Evolutionary conservation across 2,797 vertebrate species (phyloP), one percentile per base, ranked within the genome.

Genomic region (Myoxocephalus aenaeus): DNA sequence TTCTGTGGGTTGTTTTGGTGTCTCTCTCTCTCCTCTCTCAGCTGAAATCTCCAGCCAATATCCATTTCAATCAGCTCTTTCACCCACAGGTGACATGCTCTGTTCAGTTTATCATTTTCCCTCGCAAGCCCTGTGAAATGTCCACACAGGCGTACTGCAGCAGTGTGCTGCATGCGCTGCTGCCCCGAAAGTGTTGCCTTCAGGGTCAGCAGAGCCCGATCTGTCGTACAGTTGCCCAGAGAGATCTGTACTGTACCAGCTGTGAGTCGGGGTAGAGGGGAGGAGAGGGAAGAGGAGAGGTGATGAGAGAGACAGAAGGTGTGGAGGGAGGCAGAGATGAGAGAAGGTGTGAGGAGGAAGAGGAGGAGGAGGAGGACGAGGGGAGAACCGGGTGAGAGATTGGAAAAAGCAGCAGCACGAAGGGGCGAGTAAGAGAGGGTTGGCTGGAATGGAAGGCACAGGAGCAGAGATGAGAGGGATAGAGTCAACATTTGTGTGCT

Each of bases 221-320:
- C 80, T 86, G 80, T 84, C 74, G 75, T 90, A 90, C 83, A 91
- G 88, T 91, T 76, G 75, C 91, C 92, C 92, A 78, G 73, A 88
- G 87, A 90, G 87, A 87, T 80, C 86, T 82, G 81, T 89, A 90
- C 93, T 93, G 92, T 92, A 92, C 89, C 89, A 93, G 90, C 88
- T 92, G 91, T 86, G 87, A 83, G 86, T 48, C 68, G 82, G 82
- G 85, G 77, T 38, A 61, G 65, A 65, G 74, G 71, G 68, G 70
- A 65, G 73, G 57, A 79, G 74, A 48, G 58, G 72, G 77, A 42
- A 34, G 72, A 51, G 65, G 71, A 68, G 76, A 76, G 65, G 70
- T 70, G 83, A 79, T 59, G 68, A 75, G 85, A 78, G 79, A 87
- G 83, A 80, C 83, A 87, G 85, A 79, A 87, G 89, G 81, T 85